Percentiles rank a stretch among this genome's conserved stretches.
Evolutionary conservation across 30 jellyfish, hydroid and myxozoan genomes (phyloP).

Genomic region (Chrysaora quinquecirrha): DNA sequence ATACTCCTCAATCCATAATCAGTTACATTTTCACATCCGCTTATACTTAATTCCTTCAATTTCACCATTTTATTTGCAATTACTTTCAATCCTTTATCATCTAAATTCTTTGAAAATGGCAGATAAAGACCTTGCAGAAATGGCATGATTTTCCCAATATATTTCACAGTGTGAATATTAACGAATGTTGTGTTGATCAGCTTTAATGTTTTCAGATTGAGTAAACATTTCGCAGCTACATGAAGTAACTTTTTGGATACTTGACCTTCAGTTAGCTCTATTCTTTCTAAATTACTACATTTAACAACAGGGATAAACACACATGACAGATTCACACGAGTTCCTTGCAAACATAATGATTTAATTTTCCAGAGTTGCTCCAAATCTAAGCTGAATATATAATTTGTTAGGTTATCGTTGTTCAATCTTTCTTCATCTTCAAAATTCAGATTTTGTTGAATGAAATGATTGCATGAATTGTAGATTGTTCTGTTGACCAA

Average conservation of each 20-base stretch:
- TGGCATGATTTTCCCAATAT: neutral
- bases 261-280: constrained; percentile 33
- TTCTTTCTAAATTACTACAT: neutral
- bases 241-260: constrained; percentile 6
- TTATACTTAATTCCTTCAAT: constrained; percentile 9
- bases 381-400: neutral
- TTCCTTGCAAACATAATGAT: constrained; percentile 1
- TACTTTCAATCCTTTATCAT: neutral
- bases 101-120: constrained; percentile 1
- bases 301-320: neutral
- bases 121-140: constrained; percentile 10
- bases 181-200: constrained; percentile 6
- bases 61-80: constrained; percentile 1
- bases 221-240: neutral
- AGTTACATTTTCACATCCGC: constrained; percentile 22
- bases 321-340: neutral
- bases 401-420: neutral
- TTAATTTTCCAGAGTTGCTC: neutral
- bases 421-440: neutral
- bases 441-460: too few species aligned
- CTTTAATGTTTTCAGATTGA: constrained; percentile 8
- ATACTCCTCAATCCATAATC: constrained; percentile 10
- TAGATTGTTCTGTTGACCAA: neutral
- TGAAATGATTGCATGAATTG: constrained; percentile 5
- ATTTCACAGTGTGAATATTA: constrained; percentile 3